Evolutionary conservation across 2,888 invertebrate genomes (phyloP), one percentile per base, ranked within the genome.

Genomic region (Gymnoscelis rufifasciata): DNA sequence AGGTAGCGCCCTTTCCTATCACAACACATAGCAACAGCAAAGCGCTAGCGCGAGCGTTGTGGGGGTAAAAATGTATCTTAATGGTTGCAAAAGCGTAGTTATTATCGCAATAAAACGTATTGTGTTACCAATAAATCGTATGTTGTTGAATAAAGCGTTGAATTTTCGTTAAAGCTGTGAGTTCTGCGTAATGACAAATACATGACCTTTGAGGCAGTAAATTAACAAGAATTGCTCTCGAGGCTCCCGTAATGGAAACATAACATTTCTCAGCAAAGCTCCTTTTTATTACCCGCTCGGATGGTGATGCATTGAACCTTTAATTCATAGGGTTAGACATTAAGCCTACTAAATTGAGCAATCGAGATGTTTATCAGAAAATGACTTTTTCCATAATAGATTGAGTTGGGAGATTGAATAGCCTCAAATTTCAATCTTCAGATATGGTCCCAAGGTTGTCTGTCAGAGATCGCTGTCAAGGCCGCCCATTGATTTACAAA

Each of bases 181-280:
- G n/a, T 19, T 27, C n/a, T 15, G 33, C 6, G 8, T 8, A 19
- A 19, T 19, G 19, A 2, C 19, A 19, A 19, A 27, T 35, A 33
- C 37, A 11, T 12, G 23, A 37, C 15, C 11, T 36, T 27, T 44
- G 12, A 11, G 35, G 36, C 47, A 28, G 37, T 47, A 43, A 49
- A 52, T 48, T 46, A 37, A 24, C 28, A 19, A 12, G n/a, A 48
- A 52, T 45, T 39, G 48, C 33, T 48, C 48, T 45, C 47, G 12
- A 14, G 39, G 41, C 38, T 44, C 47, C 44, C 38, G 30, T 51
- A 40, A 47, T 19, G 29, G 40, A 24, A 38, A 43, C 40, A 35
- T 41, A 36, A 40, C n/a, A 47, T 14, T 43, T 38, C 35, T 30
- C 29, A 29, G 29, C 31, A 26, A 48, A 27, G 39, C 43, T 39